Evolutionary conservation across 2,113 vertebrate species (phyloP).

Genomic region (Potamarius usumacintae): DNA sequence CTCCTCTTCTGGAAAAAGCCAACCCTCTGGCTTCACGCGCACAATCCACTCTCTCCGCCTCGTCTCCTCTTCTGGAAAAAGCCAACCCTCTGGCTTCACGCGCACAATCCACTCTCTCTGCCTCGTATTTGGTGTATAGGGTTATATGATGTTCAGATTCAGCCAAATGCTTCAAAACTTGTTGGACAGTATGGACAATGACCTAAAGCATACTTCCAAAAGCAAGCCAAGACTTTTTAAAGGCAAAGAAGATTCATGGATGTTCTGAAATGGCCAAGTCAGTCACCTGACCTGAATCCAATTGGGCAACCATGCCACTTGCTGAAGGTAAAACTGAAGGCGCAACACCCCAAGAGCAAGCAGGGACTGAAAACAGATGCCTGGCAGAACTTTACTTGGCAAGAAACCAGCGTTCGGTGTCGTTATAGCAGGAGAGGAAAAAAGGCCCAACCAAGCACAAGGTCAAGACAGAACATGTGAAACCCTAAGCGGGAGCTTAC

Average conservation of each 20-base stretch:
- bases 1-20: no score
- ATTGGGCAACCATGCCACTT: neutral
- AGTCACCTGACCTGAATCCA: neutral
- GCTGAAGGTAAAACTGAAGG: neutral
- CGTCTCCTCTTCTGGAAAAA: no score
- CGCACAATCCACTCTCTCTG: no score
- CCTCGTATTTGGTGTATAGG: neutral
- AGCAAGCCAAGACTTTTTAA: neutral
- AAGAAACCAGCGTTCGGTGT: neutral
- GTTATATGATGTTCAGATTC: neutral
- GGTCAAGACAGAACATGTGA: neutral
- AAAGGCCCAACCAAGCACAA: neutral
- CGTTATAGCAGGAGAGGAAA: neutral
- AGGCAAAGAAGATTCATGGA: neutral
- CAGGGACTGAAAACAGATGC: neutral
- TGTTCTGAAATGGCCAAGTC: neutral
- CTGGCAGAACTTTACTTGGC: no score
- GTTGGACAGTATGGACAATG: neutral
- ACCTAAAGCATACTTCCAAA: neutral
- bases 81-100: no score
- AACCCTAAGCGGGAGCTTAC: neutral
- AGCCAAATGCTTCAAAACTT: neutral
- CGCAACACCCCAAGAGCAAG: neutral
- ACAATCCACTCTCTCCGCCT: no score
- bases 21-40: no score